Evolutionary conservation across 2,113 vertebrate genomes (phyloP).

Genomic region (Ptychochromis oligacanthus): DNA sequence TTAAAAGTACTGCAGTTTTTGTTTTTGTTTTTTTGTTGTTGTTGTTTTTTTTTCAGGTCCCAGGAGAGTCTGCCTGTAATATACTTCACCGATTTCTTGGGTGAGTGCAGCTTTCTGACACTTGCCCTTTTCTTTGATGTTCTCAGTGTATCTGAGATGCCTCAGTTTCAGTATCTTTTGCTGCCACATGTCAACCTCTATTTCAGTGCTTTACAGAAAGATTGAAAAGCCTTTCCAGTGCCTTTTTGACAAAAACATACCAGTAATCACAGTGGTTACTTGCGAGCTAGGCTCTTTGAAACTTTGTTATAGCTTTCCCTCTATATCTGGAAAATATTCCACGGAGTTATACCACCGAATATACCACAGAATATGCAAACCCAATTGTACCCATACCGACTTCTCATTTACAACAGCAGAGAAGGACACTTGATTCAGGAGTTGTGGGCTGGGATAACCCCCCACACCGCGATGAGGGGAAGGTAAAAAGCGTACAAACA

Average conservation of each 20-base stretch:
- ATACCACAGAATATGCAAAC: conserved; percentile 9
- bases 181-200: too few relatives aligned
- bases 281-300: background rate
- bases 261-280: background rate
- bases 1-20: too few relatives aligned
- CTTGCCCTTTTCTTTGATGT: background rate
- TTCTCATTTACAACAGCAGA: conserved; percentile 37
- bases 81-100: background rate
- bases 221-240: background rate
- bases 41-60: too few relatives aligned
- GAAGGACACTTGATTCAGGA: conserved; percentile 21
- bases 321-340: conserved; percentile 23
- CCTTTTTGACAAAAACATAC: background rate
- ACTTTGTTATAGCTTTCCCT: background rate
- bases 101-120: background rate
- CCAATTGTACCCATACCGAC: background rate
- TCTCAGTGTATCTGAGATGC: background rate
- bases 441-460: background rate
- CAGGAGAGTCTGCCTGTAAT: too few relatives aligned
- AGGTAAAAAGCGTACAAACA: conserved; percentile 18
- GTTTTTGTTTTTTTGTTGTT: too few relatives aligned
- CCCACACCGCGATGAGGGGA: background rate
- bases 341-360: too few relatives aligned
- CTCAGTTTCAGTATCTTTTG: too few relatives aligned
- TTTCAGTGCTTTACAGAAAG: background rate